These are phyloP conservation scores for Machimus atricapillus DNA, from an alignment of 2,888 invertebrate genomes.

Conservation along the genomic window DNA sequence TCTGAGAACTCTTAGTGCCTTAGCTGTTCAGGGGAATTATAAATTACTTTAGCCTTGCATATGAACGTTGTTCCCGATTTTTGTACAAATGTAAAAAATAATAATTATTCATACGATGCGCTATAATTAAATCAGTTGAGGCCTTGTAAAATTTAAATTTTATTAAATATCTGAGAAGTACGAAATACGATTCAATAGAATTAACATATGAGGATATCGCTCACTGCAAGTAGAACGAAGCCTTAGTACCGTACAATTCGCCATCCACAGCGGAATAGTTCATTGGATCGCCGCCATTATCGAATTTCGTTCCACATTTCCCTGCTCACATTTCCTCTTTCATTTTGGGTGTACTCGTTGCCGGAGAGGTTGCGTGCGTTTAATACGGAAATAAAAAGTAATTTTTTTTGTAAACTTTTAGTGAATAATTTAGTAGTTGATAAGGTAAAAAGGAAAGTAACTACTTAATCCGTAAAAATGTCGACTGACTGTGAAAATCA, in stretches of 20 bases:
- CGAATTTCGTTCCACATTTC: background rate
- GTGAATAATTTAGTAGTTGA: background rate
- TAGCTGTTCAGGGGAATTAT: background rate
- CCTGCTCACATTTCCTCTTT: slow-evolving; percentile 7
- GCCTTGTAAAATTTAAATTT: too few relatives aligned
- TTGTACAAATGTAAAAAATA: background rate
- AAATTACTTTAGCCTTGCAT: background rate
- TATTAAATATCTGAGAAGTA: too few relatives aligned
- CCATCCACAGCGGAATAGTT: background rate
- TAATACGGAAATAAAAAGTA: background rate
- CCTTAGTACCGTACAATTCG: background rate
- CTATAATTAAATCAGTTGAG: too few relatives aligned
- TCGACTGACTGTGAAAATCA: slow-evolving; percentile 39
- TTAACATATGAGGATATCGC: background rate
- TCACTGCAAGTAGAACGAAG: background rate
- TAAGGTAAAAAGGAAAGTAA: background rate
- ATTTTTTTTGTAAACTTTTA: background rate
- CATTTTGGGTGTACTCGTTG: slow-evolving; percentile 4
- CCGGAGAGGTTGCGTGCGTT: background rate
- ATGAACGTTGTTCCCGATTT: background rate
- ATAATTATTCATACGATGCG: background rate
- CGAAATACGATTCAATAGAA: background rate
- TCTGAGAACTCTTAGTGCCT: slow-evolving; percentile 73
- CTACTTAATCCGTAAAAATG: background rate
- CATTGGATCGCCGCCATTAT: background rate